Base-by-base conservation (phyloP, 2,797 vertebrate genomes). In the Selene dorsalis region DNA sequence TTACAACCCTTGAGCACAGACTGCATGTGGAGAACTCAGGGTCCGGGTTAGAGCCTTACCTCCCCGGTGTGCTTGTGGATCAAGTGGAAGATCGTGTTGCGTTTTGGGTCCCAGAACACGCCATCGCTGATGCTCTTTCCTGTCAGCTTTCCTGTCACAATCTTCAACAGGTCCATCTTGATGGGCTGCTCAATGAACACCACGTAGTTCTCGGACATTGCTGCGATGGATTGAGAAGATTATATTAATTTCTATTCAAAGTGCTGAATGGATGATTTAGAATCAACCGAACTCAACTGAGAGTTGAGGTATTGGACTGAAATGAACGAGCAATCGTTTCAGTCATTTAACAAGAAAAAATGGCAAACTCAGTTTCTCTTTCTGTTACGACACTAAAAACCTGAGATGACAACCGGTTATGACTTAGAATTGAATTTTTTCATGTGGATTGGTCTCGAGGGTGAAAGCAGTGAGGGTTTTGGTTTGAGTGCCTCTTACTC, bases 151-250 rank as follows among this genome's bases (percentile, higher is more conserved):
- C 95, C 92, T 8, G 94, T 95, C 52, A 95, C 26, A 3, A 97
- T 93, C 90, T 94, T 95, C 83, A 96, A 22, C 61, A 98, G 82
- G 65, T 97, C 94, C 87, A 98, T 91, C 89, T 88, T 97, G 81
- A 98, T 86, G 69, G 97, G 96, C 28, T 97, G 96, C 85, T 99
- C 97, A n/a, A 97, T 93, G 89, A 99, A 97, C 87, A 98, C 91
- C 58, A 99, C 92, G 11, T 96, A 98, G 91, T 98, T 98, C 79
- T 95, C 91, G 32, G 96, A 96, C 96, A 99, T 98, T 18, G 96
- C 97, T 99, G 72, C 0, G 57, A 78, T 9, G 47, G 47, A 78
- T 35, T 8, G 14, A 78, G 13, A 62, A 5, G 4, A 39, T 55
- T 13, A 0, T 39, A 12, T 86, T 28, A 59, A 13, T 48, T 18